Percentiles rank a stretch among this genome's conserved stretches.
Conservation (phyloP, 2,888 invertebrate genomes). For the Scaptomyza parva region DNA sequence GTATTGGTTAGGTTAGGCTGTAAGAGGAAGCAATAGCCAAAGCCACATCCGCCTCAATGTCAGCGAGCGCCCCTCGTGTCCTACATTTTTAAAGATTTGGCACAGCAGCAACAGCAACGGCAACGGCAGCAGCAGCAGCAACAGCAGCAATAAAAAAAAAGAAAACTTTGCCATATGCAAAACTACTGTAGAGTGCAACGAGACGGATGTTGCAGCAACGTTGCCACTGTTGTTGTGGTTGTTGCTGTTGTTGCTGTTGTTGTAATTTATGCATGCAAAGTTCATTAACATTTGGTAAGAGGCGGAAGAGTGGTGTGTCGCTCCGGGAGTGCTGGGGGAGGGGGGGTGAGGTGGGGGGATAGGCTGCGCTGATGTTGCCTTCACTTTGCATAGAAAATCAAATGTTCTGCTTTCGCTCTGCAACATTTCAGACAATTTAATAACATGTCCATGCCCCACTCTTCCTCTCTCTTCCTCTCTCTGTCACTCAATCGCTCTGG, state of each 20-base stretch:
- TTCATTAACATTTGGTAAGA: slow-evolving; percentile 62
- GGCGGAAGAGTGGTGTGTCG: slow-evolving; percentile 10
- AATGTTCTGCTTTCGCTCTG: slow-evolving; percentile 74
- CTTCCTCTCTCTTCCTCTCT: neutral
- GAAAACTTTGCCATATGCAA: slow-evolving; percentile 57
- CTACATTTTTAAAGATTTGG: slow-evolving; percentile 49
- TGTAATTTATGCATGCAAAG: slow-evolving; percentile 61
- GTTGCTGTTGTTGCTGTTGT: slow-evolving; percentile 38
- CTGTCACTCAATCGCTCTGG: neutral
- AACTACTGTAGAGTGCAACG: slow-evolving; percentile 51
- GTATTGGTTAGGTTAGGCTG: slow-evolving; percentile 50
- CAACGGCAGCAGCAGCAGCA: slow-evolving; percentile 26
- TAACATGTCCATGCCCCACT: slow-evolving; percentile 31
- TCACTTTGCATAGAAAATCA: slow-evolving; percentile 44
- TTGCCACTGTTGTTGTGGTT: slow-evolving; percentile 26
- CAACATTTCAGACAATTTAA: slow-evolving; percentile 56
- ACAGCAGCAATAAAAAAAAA: slow-evolving; percentile 27
- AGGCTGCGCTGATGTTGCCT: slow-evolving; percentile 25
- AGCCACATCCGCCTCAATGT: slow-evolving; percentile 55
- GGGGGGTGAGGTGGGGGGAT: slow-evolving; percentile 9
- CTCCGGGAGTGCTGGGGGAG: too few species aligned
- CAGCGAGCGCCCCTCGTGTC: slow-evolving; percentile 49
- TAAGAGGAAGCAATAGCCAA: slow-evolving; percentile 45
- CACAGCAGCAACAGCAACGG: slow-evolving; percentile 28
- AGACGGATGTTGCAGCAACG: slow-evolving; percentile 59